phyloP scores from a whole-genome alignment of 2,888 invertebrate genomes.

The Scrobipalpa atriplicella region DNA sequence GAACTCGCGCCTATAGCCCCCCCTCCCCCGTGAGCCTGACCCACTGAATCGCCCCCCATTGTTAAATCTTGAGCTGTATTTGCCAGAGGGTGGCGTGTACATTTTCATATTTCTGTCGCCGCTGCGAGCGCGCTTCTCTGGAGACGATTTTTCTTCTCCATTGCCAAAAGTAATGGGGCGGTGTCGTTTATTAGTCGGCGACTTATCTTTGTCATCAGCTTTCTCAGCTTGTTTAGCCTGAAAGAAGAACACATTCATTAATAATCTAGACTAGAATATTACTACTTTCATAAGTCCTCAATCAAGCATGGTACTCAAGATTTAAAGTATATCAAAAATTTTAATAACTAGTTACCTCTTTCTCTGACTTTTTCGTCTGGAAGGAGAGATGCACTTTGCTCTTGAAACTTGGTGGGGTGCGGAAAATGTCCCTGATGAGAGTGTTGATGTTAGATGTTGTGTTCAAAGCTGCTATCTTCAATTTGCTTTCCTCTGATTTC shows the following conservation, averaged over 20 bases:
- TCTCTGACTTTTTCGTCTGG: conserved; percentile 63
- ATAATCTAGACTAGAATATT: neutral
- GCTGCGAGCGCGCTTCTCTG: conserved; percentile 78
- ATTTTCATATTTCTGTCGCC: conserved; percentile 87
- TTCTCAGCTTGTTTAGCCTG: conserved; percentile 54
- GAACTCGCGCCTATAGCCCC: conserved; percentile 74
- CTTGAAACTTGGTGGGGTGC: conserved; percentile 96
- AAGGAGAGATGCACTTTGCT: conserved; percentile 90
- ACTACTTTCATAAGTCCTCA: neutral
- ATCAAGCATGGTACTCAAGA: too few species aligned
- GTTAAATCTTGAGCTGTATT: conserved; percentile 90
- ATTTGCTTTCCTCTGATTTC: conserved; percentile 90
- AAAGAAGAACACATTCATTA: conserved; percentile 23
- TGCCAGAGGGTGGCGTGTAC: conserved; percentile 94
- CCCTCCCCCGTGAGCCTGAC: conserved; percentile 62
- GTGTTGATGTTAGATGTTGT: conserved; percentile 96
- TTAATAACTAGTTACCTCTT: conserved; percentile 62
- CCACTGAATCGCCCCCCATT: conserved; percentile 67
- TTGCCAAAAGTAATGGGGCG: conserved; percentile 91
- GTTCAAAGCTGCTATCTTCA: conserved; percentile 91
- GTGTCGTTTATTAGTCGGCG: conserved; percentile 85
- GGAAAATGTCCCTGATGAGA: conserved; percentile 96
- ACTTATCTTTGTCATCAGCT: conserved; percentile 54
- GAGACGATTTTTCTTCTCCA: conserved; percentile 80
- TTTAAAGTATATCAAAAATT: neutral